Percentiles rank a stretch among this genome's conserved stretches.
phyloP scores from a whole-genome alignment of 2,888 invertebrate species.

The Synergus japonicus region DNA sequence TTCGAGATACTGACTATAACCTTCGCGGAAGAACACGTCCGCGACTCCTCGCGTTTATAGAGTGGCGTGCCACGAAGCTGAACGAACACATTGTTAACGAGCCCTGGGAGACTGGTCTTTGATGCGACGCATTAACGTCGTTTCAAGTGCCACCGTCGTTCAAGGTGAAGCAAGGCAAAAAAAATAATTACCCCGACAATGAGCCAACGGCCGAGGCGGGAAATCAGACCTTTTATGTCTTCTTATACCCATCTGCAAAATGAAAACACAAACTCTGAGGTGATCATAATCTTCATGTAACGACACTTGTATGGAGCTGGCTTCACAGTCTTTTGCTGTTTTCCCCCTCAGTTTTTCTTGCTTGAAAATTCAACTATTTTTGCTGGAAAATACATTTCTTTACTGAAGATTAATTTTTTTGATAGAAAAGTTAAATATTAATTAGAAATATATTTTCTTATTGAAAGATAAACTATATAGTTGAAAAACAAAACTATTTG shows the following conservation, averaged over 20 bases:
- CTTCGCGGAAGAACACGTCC: constrained; percentile 39
- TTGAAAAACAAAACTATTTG: no score
- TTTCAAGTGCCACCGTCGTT: constrained; percentile 1
- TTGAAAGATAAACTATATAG: no score
- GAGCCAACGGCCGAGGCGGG: background rate
- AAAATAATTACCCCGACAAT: background rate
- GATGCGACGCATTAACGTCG: constrained; percentile 15
- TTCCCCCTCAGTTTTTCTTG: no score
- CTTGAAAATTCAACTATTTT: no score
- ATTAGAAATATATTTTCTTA: no score
- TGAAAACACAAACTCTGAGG: no score
- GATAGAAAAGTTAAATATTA: no score
- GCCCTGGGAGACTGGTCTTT: constrained; percentile 12
- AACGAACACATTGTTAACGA: constrained; percentile 39
- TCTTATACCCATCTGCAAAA: background rate
- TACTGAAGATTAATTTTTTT: no score
- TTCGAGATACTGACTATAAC: constrained; percentile 37
- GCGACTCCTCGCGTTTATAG: constrained; percentile 22
- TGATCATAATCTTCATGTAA: no score
- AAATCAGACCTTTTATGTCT: background rate
- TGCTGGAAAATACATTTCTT: no score
- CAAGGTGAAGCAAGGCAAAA: background rate
- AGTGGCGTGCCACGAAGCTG: constrained; percentile 19
- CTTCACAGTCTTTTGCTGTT: background rate
- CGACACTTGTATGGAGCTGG: no score